Evolutionary conservation across 2,113 vertebrate species (phyloP), one percentile per base, ranked within the genome.

Genomic region (Martes martes): DNA sequence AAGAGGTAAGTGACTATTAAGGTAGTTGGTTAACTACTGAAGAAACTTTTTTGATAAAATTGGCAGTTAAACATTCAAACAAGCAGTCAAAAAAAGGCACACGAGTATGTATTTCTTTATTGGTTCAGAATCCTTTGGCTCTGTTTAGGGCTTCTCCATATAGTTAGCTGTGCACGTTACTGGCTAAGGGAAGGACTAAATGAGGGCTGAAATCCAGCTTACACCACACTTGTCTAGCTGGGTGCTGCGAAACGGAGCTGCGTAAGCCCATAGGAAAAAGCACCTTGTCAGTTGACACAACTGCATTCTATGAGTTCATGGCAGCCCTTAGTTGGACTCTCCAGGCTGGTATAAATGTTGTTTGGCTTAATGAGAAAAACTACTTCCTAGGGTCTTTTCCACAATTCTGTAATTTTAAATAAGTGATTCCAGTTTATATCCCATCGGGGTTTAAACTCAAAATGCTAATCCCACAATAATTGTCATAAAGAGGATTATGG

Each of bases 401-500:
- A 52, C 15, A 79, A 65, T 79, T 87, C 15, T 6, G 26, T 73
- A 89, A 47, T 82, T 93, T 85, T 42, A 89, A 93, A 36, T 74
- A 88, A 71, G 69, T 47, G 42, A 78, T 78, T 47, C 42, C 42
- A 47, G 7, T 78, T 78, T 47, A 31, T 31, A 36, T 0, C 26
- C 57, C 36, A 78, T 7, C 3, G 36, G 33, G 42, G 8, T 86
- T 95, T 90, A 80, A 92, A 92, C 39, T 91, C 36, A 71, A 71
- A 96, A 90, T 96, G 36, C 10, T 78, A 94, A 88, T 89, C 4
- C 28, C 73, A 69, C 55, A 73, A 65, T 78, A 71, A 96, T 42
- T 81, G 1, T 55, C 63, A 83, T 39, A 82, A 89, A 91, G 15
- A 73, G 23, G 39, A 63, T 57, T 91, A 26, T 81, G 39, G 73